Evolutionary conservation across 2,113 vertebrate genomes (phyloP), one percentile per base, ranked within the genome.

Genomic region (Gymnocephalus cernua): DNA sequence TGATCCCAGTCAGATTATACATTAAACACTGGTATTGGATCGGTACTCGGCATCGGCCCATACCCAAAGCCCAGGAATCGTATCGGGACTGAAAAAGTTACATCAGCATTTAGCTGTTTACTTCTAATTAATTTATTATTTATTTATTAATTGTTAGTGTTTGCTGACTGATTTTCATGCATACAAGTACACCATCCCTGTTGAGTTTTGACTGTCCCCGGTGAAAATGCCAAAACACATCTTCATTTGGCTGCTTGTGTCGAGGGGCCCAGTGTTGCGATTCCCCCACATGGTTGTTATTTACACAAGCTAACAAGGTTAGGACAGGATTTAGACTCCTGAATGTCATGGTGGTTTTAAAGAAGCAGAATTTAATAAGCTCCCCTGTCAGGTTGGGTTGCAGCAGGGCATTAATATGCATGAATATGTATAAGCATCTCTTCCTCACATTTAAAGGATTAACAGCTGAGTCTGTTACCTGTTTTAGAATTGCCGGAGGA

Each of bases 281-380:
- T 80, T 83, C 66, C 47, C 65, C 68, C 80, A 41, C 79, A 66
- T n/a, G 25, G 61, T 56, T 88, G 80, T 93, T 93, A 93, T 93
- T 94, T 93, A 94, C 91, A 89, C 88, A 81, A 85, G 91, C 90
- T 94, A 92, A 93, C 93, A 92, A 92, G 91, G 91, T 91, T 89
- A 88, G 92, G 86, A 89, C 84, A 81, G 85, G 91, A 92, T 91
- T 93, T 91, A 81, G 86, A 86, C 92, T 89, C 78, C 83, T 91
- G 92, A 93, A 94, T 95, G 94, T 94, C 93, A 94, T 48, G 56
- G 50, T 56, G 82, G 86, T 88, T 94, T 93, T 91, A 81, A 89
- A 93, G 88, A 92, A 91, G 32, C 85, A 69, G 84, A 88, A 91
- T 93, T 91, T 92, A 93, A 94, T 93, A 93, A 93, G 89, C 89